These are phyloP conservation scores for Trachelus tabidus DNA, from an alignment of 2,888 invertebrate species.

Conservation along the genomic window DNA sequence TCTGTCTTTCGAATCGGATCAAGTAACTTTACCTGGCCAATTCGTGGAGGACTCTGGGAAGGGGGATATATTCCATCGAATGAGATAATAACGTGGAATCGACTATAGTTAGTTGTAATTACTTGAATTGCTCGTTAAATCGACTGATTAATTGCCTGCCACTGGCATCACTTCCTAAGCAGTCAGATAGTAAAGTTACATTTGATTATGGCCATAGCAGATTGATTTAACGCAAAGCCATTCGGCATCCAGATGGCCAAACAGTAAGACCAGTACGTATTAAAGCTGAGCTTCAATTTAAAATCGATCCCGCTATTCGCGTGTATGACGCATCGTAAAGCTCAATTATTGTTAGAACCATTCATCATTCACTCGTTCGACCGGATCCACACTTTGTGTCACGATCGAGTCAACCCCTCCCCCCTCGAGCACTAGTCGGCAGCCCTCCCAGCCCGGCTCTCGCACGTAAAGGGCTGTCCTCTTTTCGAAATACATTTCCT, in stretches of 20 bases:
- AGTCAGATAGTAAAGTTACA: not conserved
- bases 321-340: constrained; percentile 8
- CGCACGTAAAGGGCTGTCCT: not conserved
- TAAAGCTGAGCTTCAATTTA: not conserved
- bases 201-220: not conserved
- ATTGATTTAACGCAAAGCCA: not conserved
- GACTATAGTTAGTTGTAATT: not conserved
- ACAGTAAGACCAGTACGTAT: not conserved
- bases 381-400: not conserved
- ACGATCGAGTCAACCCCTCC: not conserved
- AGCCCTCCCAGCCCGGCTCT: too few species aligned
- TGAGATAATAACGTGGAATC: not conserved
- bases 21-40: not conserved
- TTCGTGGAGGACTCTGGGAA: not conserved
- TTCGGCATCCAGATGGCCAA: not conserved
- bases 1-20: not conserved
- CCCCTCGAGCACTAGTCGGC: not conserved
- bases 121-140: not conserved
- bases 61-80: not conserved
- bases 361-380: not conserved
- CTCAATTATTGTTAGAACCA: not conserved
- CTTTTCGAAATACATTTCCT: not conserved
- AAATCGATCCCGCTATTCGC: not conserved
- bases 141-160: not conserved
- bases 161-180: not conserved